These are phyloP conservation scores for Sinopyrophorus schimmeli DNA, from an alignment of 2,888 invertebrate genomes.

Conservation along the genomic window DNA sequence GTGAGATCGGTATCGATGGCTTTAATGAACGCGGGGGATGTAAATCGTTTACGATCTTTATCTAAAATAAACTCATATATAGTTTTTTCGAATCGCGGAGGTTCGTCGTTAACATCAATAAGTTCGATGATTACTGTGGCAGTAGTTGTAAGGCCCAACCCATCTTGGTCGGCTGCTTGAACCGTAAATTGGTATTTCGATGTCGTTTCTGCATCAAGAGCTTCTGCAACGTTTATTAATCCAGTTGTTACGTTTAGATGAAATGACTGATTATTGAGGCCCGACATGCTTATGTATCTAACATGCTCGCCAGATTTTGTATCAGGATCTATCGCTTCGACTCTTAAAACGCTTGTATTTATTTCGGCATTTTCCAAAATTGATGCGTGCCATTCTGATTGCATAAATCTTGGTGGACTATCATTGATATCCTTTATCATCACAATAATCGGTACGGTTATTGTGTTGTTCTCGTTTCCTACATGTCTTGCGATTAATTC, in stretches of 20 bases:
- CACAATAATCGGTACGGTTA: constrained; percentile 75
- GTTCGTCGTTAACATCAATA: constrained; percentile 80
- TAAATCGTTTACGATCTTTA: constrained; percentile 73
- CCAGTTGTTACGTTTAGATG: constrained; percentile 78
- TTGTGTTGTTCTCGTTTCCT: constrained; percentile 71
- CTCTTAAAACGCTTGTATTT: constrained; percentile 54
- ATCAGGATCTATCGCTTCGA: constrained; percentile 82
- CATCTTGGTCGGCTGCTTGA: constrained; percentile 86
- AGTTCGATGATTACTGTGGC: constrained; percentile 75
- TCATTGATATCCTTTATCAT: constrained; percentile 87
- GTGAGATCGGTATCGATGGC: constrained; percentile 84
- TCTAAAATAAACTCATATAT: constrained; percentile 81
- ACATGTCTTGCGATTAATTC: constrained; percentile 81
- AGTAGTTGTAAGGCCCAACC: constrained; percentile 74
- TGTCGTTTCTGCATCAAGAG: constrained; percentile 82
- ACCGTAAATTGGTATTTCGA: constrained; percentile 78
- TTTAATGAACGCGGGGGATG: constrained; percentile 73
- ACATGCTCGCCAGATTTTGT: constrained; percentile 70
- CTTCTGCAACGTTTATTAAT: constrained; percentile 75
- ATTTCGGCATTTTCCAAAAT: constrained; percentile 80
- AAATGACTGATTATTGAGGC: constrained; percentile 77
- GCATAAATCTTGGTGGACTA: constrained; percentile 79
- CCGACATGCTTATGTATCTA: constrained; percentile 73
- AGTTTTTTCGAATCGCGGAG: constrained; percentile 78
- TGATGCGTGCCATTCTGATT: constrained; percentile 72